These are phyloP conservation scores for Sarcophaga peregrina DNA, from an alignment of 1,140 invertebrate genomes.

Conservation along the genomic window DNA sequence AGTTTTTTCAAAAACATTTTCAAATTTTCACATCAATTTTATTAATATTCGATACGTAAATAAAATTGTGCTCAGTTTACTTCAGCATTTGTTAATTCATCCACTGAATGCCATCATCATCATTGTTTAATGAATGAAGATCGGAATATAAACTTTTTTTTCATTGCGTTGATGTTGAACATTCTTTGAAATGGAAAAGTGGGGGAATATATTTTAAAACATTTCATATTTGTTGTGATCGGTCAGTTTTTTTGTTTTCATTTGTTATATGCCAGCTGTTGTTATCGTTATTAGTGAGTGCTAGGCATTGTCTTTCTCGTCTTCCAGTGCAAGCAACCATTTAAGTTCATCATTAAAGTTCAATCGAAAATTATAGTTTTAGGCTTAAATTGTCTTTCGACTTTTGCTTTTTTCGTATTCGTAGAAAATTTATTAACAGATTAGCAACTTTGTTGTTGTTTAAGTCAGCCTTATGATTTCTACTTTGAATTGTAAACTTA, in stretches of 20 bases:
- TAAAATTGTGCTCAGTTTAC: too few relatives aligned
- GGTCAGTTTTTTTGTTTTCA: background rate
- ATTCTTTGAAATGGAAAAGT: too few relatives aligned
- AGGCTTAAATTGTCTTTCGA: background rate
- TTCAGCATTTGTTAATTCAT: too few relatives aligned
- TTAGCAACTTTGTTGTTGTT: conserved; percentile 18
- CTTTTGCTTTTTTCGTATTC: background rate
- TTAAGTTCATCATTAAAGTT: conserved; percentile 17
- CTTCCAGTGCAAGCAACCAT: background rate
- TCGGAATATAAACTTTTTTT: too few relatives aligned
- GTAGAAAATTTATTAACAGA: conserved; percentile 1
- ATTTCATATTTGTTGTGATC: conserved; percentile 6
- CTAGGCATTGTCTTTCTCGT: background rate
- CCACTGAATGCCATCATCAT: too few relatives aligned
- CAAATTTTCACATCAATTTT: too few relatives aligned
- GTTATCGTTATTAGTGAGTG: background rate
- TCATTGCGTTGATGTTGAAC: too few relatives aligned
- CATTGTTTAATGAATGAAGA: too few relatives aligned
- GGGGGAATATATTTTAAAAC: background rate
- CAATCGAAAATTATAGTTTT: conserved; percentile 25
- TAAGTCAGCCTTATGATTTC: too few relatives aligned
- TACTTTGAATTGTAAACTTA: too few relatives aligned
- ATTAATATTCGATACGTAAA: too few relatives aligned
- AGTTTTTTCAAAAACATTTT: too few relatives aligned
- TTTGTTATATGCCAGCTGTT: background rate